Percentiles rank a stretch among this genome's conserved stretches.
phyloP scores from a whole-genome alignment of 2,797 vertebrate species.

The Hephaestus fuliginosus region DNA sequence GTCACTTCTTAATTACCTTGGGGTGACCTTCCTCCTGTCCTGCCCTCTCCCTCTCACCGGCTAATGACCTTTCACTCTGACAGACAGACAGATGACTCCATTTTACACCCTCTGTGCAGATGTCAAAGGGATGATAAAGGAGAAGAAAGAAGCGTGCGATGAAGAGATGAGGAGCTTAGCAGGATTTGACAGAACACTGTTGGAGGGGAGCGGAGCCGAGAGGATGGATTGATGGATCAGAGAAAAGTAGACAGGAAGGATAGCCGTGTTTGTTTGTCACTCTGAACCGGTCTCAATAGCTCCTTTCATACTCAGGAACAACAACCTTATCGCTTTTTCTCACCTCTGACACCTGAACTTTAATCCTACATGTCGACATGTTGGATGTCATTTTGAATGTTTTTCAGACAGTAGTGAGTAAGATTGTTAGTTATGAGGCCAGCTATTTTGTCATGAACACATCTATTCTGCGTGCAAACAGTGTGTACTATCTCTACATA shows the following conservation, averaged over 20 bases:
- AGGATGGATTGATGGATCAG: slow-evolving; percentile 59
- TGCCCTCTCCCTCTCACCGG: slow-evolving; percentile 58
- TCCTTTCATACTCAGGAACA: slow-evolving; percentile 26
- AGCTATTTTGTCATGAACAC: background rate
- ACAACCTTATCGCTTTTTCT: slow-evolving; percentile 19
- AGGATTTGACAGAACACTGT: slow-evolving; percentile 60
- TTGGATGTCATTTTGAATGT: background rate
- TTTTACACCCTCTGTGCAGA: slow-evolving; percentile 66
- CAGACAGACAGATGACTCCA: slow-evolving; percentile 89
- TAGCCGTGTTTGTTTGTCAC: slow-evolving; percentile 53
- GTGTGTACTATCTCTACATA: background rate
- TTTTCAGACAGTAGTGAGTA: background rate
- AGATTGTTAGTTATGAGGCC: background rate
- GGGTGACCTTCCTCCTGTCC: slow-evolving; percentile 46
- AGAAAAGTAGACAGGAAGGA: slow-evolving; percentile 41
- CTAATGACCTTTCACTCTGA: slow-evolving; percentile 87
- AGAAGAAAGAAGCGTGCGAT: slow-evolving; percentile 59
- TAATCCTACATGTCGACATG: background rate
- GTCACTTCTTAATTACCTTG: slow-evolving; percentile 42
- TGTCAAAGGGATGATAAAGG: slow-evolving; percentile 74
- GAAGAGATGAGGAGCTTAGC: slow-evolving; percentile 67
- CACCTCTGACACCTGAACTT: slow-evolving; percentile 33
- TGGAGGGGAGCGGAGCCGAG: slow-evolving; percentile 24
- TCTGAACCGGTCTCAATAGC: slow-evolving; percentile 28
- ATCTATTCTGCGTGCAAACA: background rate